A percentile compares a stretch with the other conserved stretches of the same genome.
Conservation (phyloP, 2,888 invertebrate species). For the Meandrusa payeni region DNA sequence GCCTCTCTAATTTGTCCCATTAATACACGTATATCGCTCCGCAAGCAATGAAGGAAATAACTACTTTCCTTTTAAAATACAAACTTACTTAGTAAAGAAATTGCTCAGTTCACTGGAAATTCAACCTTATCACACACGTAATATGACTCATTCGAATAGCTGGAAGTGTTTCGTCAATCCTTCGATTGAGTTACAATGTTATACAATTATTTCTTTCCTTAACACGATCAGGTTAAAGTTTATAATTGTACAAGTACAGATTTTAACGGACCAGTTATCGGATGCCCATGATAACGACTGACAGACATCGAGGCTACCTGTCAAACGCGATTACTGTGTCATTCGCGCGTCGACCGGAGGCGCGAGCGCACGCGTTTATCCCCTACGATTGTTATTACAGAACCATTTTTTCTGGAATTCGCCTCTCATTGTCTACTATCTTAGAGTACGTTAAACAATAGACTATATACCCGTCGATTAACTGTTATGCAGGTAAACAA, state of each 20-base stretch:
- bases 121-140: slow-evolving; percentile 7
- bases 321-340: slow-evolving; percentile 36
- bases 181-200: slow-evolving; percentile 3
- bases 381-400: slow-evolving; percentile 2
- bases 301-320: slow-evolving; percentile 35
- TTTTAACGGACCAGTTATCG: slow-evolving; percentile 35
- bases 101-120: slow-evolving; percentile 25
- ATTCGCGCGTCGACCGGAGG: slow-evolving; percentile 39
- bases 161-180: slow-evolving; percentile 1
- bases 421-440: slow-evolving; percentile 24
- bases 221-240: slow-evolving; percentile 28
- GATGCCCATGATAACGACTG: slow-evolving; percentile 51
- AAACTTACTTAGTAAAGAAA: slow-evolving; percentile 31
- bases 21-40: slow-evolving; percentile 19
- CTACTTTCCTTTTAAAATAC: slow-evolving; percentile 36
- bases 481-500: slow-evolving; percentile 20
- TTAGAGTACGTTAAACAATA: slow-evolving; percentile 22
- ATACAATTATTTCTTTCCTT: slow-evolving; percentile 27
- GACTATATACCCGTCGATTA: slow-evolving; percentile 20
- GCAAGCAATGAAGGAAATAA: slow-evolving; percentile 34
- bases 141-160: slow-evolving; percentile 3
- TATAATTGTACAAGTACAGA: slow-evolving; percentile 26
- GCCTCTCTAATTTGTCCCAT: slow-evolving; percentile 31
- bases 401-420: slow-evolving; percentile 20
- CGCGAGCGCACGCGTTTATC: slow-evolving; percentile 41